phyloP scores from a whole-genome alignment of 2,113 vertebrate genomes.

The Edolisoma coerulescens region DNA sequence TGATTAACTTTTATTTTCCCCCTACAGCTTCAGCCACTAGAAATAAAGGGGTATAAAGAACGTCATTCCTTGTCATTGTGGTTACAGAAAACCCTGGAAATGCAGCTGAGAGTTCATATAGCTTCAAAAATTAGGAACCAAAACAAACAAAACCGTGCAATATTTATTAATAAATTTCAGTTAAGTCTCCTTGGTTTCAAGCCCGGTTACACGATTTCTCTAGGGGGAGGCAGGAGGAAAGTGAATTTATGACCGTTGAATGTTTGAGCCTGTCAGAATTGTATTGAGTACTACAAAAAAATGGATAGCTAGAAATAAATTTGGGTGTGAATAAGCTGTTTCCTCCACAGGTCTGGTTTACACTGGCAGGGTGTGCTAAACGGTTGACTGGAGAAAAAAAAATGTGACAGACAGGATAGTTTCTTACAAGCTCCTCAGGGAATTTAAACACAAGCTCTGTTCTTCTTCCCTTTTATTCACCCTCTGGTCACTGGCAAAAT shows the following conservation, averaged over 20 bases:
- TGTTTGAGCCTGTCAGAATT: background rate
- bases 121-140: background rate
- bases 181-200: background rate
- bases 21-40: background rate
- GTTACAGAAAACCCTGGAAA: background rate
- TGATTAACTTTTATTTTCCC: background rate
- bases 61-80: background rate
- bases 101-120: background rate
- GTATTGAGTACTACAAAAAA: background rate
- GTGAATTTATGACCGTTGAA: background rate
- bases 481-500: background rate
- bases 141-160: background rate
- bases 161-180: background rate
- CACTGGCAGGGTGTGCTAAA: background rate
- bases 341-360: conserved; percentile 10
- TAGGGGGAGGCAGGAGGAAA: background rate
- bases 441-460: background rate
- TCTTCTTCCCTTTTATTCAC: background rate
- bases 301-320: background rate
- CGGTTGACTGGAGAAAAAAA: background rate
- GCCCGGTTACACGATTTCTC: background rate
- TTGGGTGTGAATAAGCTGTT: conserved; percentile 33
- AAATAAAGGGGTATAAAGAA: background rate
- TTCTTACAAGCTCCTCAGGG: background rate
- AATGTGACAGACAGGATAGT: conserved; percentile 4